Conservation (phyloP, 2,113 vertebrate genomes). For the Podarcis muralis region DNA sequence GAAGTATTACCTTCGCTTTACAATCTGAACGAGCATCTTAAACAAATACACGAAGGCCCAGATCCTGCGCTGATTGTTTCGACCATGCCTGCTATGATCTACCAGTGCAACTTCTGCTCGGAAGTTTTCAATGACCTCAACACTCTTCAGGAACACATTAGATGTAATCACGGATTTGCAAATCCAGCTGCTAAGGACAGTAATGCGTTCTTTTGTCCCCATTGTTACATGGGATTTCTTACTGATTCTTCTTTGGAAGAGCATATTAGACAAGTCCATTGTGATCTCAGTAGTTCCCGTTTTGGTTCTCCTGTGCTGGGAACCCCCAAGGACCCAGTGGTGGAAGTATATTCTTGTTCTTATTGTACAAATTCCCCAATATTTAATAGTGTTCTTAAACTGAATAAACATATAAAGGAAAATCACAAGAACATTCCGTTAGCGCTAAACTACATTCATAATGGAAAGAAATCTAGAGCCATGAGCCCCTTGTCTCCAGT, state of each 20-base stretch:
- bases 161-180: conserved; percentile 93
- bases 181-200: conserved; percentile 94
- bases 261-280: conserved; percentile 95
- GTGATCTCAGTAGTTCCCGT: conserved; percentile 90
- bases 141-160: conserved; percentile 96
- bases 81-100: conserved; percentile 88
- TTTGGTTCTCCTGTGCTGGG: conserved; percentile 94
- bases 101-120: conserved; percentile 98
- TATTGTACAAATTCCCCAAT: conserved; percentile 98
- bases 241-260: conserved; percentile 96
- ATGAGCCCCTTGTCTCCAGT: conserved; percentile 94
- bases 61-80: conserved; percentile 88
- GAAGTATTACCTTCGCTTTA: conserved; percentile 96
- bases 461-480: conserved; percentile 93
- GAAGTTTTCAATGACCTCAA: conserved; percentile 95
- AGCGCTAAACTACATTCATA: conserved; percentile 96
- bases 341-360: conserved; percentile 97
- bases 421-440: conserved; percentile 99
- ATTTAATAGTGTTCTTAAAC: conserved; percentile 94
- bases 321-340: conserved; percentile 93
- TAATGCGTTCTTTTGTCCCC: conserved; percentile 98
- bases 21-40: conserved; percentile 96
- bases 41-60: conserved; percentile 93
- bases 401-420: conserved; percentile 98
- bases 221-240: conserved; percentile 98